Percentiles rank a stretch among this genome's conserved stretches.
Evolutionary conservation across 2,113 vertebrate genomes (phyloP).

Genomic region (Oncorhynchus clarkii): DNA sequence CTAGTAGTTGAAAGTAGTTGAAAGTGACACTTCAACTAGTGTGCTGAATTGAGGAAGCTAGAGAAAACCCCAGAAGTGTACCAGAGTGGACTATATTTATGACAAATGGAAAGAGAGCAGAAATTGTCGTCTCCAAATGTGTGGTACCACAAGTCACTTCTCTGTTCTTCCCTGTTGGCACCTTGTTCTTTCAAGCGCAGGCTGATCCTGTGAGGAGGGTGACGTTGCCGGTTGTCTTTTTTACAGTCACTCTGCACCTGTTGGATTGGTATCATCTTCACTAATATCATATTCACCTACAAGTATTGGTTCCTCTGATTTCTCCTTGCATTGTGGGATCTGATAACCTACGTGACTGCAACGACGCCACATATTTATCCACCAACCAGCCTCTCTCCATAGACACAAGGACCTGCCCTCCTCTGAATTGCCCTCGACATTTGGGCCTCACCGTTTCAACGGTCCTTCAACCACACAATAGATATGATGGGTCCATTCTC

Average conservation of each 20-base stretch:
- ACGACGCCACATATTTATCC: neutral
- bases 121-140: neutral
- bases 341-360: too few species aligned
- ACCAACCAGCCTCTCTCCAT: neutral
- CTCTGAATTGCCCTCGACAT: neutral
- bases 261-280: too few species aligned
- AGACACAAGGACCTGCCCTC: neutral
- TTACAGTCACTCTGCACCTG: neutral
- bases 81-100: neutral
- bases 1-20: neutral
- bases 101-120: neutral
- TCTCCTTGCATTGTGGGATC: neutral
- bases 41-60: neutral
- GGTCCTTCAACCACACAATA: neutral
- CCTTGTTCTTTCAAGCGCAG: neutral
- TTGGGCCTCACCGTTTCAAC: neutral
- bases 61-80: neutral
- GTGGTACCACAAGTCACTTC: neutral
- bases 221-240: neutral
- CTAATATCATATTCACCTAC: too few species aligned
- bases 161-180: neutral
- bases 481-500: neutral
- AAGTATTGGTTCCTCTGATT: neutral
- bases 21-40: neutral
- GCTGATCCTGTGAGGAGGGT: neutral